Base-by-base conservation (phyloP, 2,113 vertebrate species). In the Sinocyclocheilus anshuiensis region DNA sequence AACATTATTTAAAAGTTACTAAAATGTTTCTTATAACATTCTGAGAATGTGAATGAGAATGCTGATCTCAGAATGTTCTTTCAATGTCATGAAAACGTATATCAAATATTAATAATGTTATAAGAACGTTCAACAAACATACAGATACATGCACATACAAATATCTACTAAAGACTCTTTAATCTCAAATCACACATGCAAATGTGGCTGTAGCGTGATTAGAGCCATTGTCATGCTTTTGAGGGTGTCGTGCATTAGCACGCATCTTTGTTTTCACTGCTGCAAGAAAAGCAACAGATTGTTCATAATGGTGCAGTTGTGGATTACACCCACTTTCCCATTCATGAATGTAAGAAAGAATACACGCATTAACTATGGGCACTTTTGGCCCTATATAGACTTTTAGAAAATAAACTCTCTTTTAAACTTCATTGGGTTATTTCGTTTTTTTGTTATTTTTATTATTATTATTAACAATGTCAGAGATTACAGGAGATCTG, bases 241-340 rank as follows among this genome's bases (percentile, higher is more conserved):
- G 76, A 84, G 45, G 45, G n/a, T 81, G 74, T 84, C 61, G 76
- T 67, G 77, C 84, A 72, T 18, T n/a, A 57, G 77, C 77, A 81
- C 42, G 67, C 76, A 80, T 79, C 67, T 75, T 75, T 84, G 65
- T 74, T 87, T 76, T 80, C 74, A 24, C 67, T 84, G 53, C 50
- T 74, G 57, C 72, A 63, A 72, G 53, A 75, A 72, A 74, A 71
- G 81, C 29, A 71, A 72, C 59, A 71, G 67, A 87, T 84, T 84
- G 67, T 55, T 84, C 67, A 53, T 36, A 63, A 81, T 55, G 69
- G 26, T 77, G 9, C 9, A 45, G 42, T 45, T 84, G 71, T 53
- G 45, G 69, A 87, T 55, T 69, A 84, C 86, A 85, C 86, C 86
- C 69, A 84, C 48, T 24, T 59, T 48, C n/a, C 50, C n/a, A 24